Percentiles rank a stretch among this genome's conserved stretches.
Evolutionary conservation across 2,888 invertebrate species (phyloP).

Genomic region (Hypercompe scribonia): DNA sequence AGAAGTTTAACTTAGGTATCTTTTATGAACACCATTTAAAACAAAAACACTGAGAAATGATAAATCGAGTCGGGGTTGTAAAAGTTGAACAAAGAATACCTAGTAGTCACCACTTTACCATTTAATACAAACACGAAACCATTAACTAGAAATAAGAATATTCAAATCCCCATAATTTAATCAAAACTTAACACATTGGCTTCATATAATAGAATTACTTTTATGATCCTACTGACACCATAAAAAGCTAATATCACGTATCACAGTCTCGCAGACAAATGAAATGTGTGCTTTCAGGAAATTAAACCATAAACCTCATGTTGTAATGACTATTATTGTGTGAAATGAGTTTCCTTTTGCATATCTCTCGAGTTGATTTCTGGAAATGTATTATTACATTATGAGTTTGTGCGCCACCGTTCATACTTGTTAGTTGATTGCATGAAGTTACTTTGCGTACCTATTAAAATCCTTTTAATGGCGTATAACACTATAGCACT

Average conservation of each 20-base stretch:
- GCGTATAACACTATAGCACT: background rate
- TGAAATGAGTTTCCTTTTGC: conserved; percentile 60
- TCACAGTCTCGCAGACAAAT: conserved; percentile 65
- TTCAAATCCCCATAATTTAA: conserved; percentile 57
- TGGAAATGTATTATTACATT: conserved; percentile 28
- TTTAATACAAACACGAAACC: conserved; percentile 1
- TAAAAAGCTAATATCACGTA: conserved; percentile 73
- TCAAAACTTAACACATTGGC: conserved; percentile 67
- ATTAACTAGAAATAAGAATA: background rate
- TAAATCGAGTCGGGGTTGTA: background rate
- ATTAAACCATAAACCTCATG: conserved; percentile 79
- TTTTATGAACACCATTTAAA: too few species aligned
- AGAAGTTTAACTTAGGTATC: too few species aligned
- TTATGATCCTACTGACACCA: conserved; percentile 59
- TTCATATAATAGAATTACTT: conserved; percentile 66
- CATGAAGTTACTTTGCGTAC: background rate
- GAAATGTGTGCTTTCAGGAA: conserved; percentile 79
- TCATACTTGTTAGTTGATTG: conserved; percentile 9
- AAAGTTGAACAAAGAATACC: background rate
- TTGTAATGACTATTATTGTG: conserved; percentile 68
- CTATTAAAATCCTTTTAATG: background rate
- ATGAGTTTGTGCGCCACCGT: conserved; percentile 12
- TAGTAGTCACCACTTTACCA: background rate
- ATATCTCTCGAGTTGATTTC: conserved; percentile 47
- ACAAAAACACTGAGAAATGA: background rate